phyloP scores from a whole-genome alignment of 2,797 vertebrate genomes.

The Mormyrops attenuatus region DNA sequence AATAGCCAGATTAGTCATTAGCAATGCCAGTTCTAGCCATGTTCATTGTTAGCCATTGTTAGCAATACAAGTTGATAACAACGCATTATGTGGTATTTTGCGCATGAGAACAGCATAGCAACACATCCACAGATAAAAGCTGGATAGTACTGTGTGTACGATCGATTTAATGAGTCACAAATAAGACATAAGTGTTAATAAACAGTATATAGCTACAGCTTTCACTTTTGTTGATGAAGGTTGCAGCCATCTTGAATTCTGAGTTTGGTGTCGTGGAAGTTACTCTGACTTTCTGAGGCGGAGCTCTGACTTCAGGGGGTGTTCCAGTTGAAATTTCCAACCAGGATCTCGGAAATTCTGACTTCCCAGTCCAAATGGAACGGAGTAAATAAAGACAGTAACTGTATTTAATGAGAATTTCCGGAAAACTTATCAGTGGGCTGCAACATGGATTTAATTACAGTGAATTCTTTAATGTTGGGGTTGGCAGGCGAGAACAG shows the following conservation, averaged over 20 bases:
- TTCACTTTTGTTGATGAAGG: background rate
- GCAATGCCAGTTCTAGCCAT: background rate
- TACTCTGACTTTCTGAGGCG: background rate
- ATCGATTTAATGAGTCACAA: background rate
- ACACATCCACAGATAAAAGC: background rate
- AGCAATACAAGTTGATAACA: background rate
- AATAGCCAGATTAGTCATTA: background rate
- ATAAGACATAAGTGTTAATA: background rate
- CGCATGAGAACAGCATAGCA: background rate
- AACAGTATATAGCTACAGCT: background rate
- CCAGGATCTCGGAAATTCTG: background rate
- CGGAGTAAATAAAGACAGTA: background rate
- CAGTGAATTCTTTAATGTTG: background rate
- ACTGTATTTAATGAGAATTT: background rate
- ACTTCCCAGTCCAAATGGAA: background rate
- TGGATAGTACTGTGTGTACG: background rate
- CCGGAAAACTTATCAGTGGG: background rate
- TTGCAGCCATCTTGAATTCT: background rate
- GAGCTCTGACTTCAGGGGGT: background rate
- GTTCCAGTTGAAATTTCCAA: background rate
- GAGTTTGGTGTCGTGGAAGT: background rate
- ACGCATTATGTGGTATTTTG: background rate
- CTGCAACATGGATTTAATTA: background rate
- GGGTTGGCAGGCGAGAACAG: background rate
- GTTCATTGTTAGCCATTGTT: background rate